A percentile compares a stretch with the other conserved stretches of the same genome.
These are phyloP conservation scores for Protobothrops flavoviridis DNA, from an alignment of 2,113 vertebrate species.

Conservation along the genomic window DNA sequence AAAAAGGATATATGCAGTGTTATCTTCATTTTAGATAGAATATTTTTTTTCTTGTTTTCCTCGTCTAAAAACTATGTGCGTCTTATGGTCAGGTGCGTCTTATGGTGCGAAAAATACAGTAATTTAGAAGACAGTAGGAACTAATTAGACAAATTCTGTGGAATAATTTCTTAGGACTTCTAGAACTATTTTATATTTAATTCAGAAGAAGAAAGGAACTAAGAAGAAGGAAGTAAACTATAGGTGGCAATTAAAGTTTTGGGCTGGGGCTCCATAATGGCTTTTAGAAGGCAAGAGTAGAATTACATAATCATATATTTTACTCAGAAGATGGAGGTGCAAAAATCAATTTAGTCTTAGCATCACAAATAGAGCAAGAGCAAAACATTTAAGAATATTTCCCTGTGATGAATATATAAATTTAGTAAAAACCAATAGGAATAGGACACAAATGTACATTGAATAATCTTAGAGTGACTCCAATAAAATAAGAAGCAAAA, in stretches of 20 bases:
- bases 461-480: background rate
- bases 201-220: background rate
- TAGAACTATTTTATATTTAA: background rate
- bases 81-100: too few relatives aligned
- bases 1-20: too few relatives aligned
- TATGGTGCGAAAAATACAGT: too few relatives aligned
- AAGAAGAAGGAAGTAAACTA: background rate
- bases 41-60: too few relatives aligned
- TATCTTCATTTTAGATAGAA: too few relatives aligned
- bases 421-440: background rate
- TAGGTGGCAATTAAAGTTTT: background rate
- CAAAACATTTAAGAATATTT: background rate
- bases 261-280: background rate
- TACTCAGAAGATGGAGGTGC: background rate
- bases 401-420: background rate
- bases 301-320: background rate
- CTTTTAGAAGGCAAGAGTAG: background rate
- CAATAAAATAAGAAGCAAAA: background rate
- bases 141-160: background rate
- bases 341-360: background rate
- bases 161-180: background rate
- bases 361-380: background rate
- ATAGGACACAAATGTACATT: fast-evolving
- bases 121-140: background rate
- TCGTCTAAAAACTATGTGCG: too few relatives aligned